These are phyloP conservation scores for Hirundo rustica DNA, from an alignment of 2,797 vertebrate genomes.

Conservation along the genomic window DNA sequence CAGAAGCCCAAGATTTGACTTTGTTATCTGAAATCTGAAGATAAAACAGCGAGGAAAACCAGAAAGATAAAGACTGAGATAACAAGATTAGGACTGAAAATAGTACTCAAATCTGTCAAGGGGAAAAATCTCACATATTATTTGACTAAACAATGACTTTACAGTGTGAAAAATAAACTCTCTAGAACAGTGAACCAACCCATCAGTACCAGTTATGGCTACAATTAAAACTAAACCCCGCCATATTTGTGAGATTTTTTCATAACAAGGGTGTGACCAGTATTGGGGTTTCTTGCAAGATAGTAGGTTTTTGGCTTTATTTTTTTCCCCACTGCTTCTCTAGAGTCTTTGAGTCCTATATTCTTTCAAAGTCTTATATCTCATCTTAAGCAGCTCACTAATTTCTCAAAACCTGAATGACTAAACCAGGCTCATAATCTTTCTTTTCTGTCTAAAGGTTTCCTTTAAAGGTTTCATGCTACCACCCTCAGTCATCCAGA, in stretches of 20 bases:
- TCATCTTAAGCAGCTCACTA: neutral
- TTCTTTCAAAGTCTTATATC: neutral
- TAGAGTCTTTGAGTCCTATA: neutral
- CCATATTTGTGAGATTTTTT: neutral
- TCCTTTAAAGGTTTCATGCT: neutral
- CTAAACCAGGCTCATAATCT: neutral
- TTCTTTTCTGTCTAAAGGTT: neutral
- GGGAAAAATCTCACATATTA: neutral
- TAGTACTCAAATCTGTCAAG: conserved; percentile 11
- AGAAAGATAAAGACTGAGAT: conserved; percentile 1
- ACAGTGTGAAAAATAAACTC: neutral
- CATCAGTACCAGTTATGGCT: neutral
- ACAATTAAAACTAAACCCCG: neutral
- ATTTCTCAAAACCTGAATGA: neutral
- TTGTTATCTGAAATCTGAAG: conserved; percentile 34
- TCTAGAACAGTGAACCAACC: neutral
- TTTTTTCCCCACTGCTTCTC: neutral
- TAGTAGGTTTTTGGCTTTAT: neutral
- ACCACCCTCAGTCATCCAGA: neutral
- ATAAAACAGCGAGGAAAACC: conserved; percentile 2
- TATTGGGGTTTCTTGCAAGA: neutral
- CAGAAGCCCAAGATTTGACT: neutral
- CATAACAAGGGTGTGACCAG: neutral
- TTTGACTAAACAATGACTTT: neutral
- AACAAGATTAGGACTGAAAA: conserved; percentile 21